Evolutionary conservation across 1,140 invertebrate genomes (phyloP), one percentile per base, ranked within the genome.

Genomic region (Bombus fervidus): DNA sequence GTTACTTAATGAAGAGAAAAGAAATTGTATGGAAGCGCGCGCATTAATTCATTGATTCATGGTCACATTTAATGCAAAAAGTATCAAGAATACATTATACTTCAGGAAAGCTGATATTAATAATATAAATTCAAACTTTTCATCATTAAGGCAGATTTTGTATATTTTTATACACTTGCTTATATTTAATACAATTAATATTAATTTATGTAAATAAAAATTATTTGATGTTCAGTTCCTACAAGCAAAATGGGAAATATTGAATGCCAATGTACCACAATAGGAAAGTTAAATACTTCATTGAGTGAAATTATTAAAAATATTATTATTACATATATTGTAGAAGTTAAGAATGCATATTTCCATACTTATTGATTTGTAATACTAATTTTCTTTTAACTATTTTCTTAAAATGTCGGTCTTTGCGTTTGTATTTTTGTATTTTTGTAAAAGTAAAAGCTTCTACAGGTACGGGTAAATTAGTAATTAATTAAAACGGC

Each of bases 251-350:
- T 39, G 84, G 57, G 85, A 86, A 59, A 85, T 93, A 47, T 81
- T 53, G 6, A 86, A 86, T 39, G 59, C 69, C 28, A 72, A 31
- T 59, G 47, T 92, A 78, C 59, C 74, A 57, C 15, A 47, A 39
- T 83, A 73, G 31, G 72, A 3, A 86, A 84, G 77, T 87, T 72
- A 18, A 59, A 12, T 1, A 86, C 87, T 41, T 80, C 79, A 13
- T 80, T 93, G n/a, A 90, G 71, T 43, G 22, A 66, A 83, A 84
- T 85, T 66, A 86, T 93, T 59, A 86, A 90, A 84, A 75, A 92
- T 53, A 18, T 53, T 64, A 88, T 78, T 76, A 81, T 92, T 4
- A 86, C 87, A 78, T 39, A 39, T 34, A 80, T 88, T 4, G 90
- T 92, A 47, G 84, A 91, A 86, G 57, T 83, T 15, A 47, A n/a